Conservation (phyloP, 2,888 invertebrate genomes). For the Leptodirus hochenwartii region DNA sequence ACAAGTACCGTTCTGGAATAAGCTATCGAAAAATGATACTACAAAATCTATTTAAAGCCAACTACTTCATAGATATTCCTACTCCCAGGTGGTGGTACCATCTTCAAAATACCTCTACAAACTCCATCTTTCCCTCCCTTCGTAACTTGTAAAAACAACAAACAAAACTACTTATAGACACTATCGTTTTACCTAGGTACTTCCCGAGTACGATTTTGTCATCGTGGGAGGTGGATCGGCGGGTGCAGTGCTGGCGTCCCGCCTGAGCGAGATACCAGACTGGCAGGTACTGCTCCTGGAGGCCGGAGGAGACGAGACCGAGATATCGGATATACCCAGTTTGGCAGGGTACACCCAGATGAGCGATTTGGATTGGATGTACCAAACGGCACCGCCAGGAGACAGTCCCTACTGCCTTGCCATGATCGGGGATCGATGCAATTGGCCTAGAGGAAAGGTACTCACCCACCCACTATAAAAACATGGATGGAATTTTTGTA, state of each 20-base stretch:
- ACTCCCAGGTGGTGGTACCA: background rate
- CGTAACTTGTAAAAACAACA: no score
- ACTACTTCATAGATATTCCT: background rate
- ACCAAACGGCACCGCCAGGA: constrained; percentile 63
- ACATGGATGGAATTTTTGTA: constrained; percentile 4
- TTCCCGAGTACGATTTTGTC: constrained; percentile 69
- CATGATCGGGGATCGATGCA: constrained; percentile 73
- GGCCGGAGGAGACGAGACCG: constrained; percentile 77
- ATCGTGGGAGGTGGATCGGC: constrained; percentile 79
- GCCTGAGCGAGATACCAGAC: constrained; percentile 60
- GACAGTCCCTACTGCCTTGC: constrained; percentile 70
- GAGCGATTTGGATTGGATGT: constrained; percentile 83
- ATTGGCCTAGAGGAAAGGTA: constrained; percentile 83
- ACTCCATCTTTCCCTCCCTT: no score
- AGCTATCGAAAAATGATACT: background rate
- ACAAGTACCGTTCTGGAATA: constrained; percentile 7
- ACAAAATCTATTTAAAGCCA: background rate
- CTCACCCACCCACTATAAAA: constrained; percentile 14
- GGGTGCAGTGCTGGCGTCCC: constrained; percentile 72
- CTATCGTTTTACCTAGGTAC: constrained; percentile 33
- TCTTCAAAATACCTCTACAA: no score
- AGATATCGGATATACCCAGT: constrained; percentile 74
- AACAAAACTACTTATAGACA: background rate
- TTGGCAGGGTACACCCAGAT: constrained; percentile 70
- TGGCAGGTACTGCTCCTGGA: constrained; percentile 73